Evolutionary conservation across 2,797 vertebrate genomes (phyloP).

Genomic region (Oreortyx pictus): DNA sequence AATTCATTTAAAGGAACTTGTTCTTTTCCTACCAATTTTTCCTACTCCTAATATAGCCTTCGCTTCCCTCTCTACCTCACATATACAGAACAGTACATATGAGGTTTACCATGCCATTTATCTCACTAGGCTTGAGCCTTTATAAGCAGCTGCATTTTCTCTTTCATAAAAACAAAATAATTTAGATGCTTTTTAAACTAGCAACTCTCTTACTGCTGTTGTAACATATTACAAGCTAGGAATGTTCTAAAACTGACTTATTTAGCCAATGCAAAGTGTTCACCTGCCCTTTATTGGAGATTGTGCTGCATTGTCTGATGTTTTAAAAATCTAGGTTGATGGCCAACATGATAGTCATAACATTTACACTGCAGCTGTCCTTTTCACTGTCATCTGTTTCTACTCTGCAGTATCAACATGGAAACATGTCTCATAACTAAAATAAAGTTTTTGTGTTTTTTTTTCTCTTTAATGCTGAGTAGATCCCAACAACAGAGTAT

Average conservation of each 20-base stretch:
- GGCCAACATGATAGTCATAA: background rate
- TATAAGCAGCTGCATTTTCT: constrained; percentile 28
- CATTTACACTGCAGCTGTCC: background rate
- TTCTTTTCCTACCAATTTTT: constrained; percentile 10
- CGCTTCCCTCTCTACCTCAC: background rate
- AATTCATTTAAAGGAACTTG: background rate
- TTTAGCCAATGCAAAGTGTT: background rate
- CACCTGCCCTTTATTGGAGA: background rate
- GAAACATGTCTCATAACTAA: background rate
- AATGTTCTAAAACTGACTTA: background rate
- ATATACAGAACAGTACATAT: background rate
- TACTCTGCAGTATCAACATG: background rate
- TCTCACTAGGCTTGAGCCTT: background rate
- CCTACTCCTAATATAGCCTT: background rate
- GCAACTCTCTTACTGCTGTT: background rate
- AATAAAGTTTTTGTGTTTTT: background rate
- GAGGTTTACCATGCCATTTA: background rate
- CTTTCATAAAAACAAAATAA: background rate
- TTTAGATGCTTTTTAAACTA: background rate
- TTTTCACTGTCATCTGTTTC: background rate
- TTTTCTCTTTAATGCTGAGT: background rate
- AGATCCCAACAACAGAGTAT: rapidly evolving
- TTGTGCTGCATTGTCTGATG: background rate
- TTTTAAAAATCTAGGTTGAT: background rate
- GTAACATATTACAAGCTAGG: background rate